These are phyloP conservation scores for Pogonophryne albipinna DNA, from an alignment of 2,797 vertebrate species.

Conservation along the genomic window DNA sequence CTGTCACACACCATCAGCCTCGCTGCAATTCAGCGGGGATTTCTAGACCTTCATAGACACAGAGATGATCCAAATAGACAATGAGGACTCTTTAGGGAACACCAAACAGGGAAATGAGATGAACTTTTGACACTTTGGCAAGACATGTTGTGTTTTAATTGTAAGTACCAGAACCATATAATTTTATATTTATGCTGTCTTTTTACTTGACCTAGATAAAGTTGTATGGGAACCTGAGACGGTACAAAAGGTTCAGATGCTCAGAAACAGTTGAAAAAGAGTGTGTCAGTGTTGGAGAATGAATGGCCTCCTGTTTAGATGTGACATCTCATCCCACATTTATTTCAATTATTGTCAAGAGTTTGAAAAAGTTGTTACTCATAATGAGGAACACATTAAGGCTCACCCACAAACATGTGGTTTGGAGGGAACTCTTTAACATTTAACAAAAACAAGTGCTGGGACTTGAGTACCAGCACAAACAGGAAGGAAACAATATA, in stretches of 20 bases:
- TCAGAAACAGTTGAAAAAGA: constrained; percentile 33
- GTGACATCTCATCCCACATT: constrained; percentile 63
- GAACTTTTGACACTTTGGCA: constrained; percentile 55
- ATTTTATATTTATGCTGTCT: constrained; percentile 20
- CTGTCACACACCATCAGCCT: constrained; percentile 82
- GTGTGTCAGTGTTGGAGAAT: constrained; percentile 41
- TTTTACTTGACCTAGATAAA: constrained; percentile 44
- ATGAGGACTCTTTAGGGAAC: constrained; percentile 58
- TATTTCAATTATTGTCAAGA: constrained; percentile 57
- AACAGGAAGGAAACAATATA: constrained; percentile 84
- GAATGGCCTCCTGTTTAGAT: constrained; percentile 23
- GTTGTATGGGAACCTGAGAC: constrained; percentile 54
- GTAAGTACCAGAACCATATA: constrained; percentile 45
- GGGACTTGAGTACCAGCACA: constrained; percentile 70
- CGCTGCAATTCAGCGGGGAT: constrained; percentile 47
- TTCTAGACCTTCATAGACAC: constrained; percentile 51
- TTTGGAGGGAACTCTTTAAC: constrained; percentile 63
- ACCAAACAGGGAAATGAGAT: constrained; percentile 59
- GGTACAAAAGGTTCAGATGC: constrained; percentile 37
- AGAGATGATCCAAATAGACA: constrained; percentile 59
- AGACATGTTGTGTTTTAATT: constrained; percentile 55
- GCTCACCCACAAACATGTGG: constrained; percentile 76
- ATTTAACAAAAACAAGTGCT: constrained; percentile 74
- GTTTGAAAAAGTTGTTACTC: constrained; percentile 60
- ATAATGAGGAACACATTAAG: constrained; percentile 68